Evolutionary conservation across 2,113 vertebrate genomes (phyloP), one percentile per base, ranked within the genome.

Genomic region (Sylvietta virens): DNA sequence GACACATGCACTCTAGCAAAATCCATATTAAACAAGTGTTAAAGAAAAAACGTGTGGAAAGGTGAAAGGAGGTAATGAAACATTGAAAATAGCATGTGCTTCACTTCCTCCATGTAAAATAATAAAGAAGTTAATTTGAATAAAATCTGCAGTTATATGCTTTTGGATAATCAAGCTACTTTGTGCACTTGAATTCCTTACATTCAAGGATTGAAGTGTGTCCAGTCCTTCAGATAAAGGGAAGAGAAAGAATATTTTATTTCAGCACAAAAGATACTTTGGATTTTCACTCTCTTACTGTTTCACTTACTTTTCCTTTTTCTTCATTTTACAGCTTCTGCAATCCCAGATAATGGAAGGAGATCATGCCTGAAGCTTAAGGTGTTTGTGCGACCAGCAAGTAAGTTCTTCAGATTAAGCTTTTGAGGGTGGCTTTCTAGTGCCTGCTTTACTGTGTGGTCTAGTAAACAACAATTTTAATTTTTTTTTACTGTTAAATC

Each of bases 371-470:
- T 99, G 98, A 99, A 99, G 98, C 99, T 99, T 93, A 99, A 99
- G 98, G 99, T 99, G 96, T 99, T 99, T 95, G 99, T 99, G 96
- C 98, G 99, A 97, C 99, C 99, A 97, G 98, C 99, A 98, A 99
- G 99, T 99, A 98, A 99, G 99, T 99, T 90, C 86, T 90, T 94
- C 88, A 87, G 30, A 90, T 78, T 93, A 86, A 91, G 90, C 83
- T 95, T 93, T 94, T 1, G 7, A 96, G 95, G 94, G 94, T 94
- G 94, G 86, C 97, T 95, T 92, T 94, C 66, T 82, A 90, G 94
- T 18, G 56, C 94, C 91, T 98, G 98, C 94, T 97, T 94, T 78
- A 94, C 47, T 62, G 60, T 98, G 95, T 97, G 97, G 78, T 97
- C 94, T 96, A 95, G 87, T 96, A 96, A 97, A 95, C 72, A 95